phyloP scores from a whole-genome alignment of 2,888 invertebrate species.

The Anodontia alba region DNA sequence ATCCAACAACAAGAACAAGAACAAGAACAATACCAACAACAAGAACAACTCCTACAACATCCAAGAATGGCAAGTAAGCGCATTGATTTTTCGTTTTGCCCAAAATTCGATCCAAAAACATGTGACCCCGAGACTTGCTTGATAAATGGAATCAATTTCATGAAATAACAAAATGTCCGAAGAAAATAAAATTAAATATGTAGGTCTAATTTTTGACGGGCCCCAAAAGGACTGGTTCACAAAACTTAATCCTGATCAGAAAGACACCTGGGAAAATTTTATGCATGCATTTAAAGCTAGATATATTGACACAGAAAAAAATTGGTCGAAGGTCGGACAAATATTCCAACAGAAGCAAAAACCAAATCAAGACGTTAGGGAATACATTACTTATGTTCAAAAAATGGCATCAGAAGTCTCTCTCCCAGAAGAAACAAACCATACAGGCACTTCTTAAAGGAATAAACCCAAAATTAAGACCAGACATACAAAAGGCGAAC shows the following conservation, averaged over 20 bases:
- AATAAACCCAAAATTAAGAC: not conserved
- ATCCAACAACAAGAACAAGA: not conserved
- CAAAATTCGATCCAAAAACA: not conserved
- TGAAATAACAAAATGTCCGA: not conserved
- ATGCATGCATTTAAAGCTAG: not conserved
- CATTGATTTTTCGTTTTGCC: not conserved
- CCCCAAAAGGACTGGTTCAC: not conserved
- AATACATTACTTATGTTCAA: not conserved
- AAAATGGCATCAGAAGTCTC: not conserved
- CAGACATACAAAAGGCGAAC: not conserved
- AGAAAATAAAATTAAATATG: slow-evolving; percentile 7
- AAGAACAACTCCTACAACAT: not conserved
- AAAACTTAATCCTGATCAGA: not conserved
- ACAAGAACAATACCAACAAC: not conserved
- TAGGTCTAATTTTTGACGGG: slow-evolving; percentile 9
- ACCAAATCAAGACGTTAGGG: not conserved
- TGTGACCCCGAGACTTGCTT: not conserved
- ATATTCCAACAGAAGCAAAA: not conserved
- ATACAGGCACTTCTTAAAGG: slow-evolving; percentile 4
- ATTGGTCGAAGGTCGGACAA: slow-evolving; percentile 8
- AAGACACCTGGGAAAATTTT: not conserved
- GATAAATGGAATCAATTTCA: slow-evolving; percentile 1
- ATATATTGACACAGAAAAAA: not conserved
- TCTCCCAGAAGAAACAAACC: not conserved
- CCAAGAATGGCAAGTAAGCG: not conserved